A percentile compares a stretch with the other conserved stretches of the same genome.
Conservation (phyloP, 2,113 vertebrate genomes). For the Tragelaphus imberbis region DNA sequence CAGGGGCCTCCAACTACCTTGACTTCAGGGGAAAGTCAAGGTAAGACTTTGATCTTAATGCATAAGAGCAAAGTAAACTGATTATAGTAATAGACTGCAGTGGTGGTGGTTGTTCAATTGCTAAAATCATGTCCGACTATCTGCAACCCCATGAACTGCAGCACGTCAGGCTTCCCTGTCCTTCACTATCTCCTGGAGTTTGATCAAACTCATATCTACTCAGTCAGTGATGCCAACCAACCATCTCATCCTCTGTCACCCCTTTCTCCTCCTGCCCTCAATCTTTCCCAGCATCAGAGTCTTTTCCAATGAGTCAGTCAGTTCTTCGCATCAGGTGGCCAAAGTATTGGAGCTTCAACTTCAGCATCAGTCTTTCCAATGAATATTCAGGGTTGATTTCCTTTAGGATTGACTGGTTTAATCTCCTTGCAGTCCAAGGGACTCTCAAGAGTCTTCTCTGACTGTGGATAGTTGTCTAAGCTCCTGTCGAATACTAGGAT, state of each 20-base stretch:
- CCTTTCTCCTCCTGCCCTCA: neutral
- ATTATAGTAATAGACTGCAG: neutral
- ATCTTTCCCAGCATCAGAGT: neutral
- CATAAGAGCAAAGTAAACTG: neutral
- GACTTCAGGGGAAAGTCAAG: neutral
- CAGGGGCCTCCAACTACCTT: neutral
- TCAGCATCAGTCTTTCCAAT: neutral
- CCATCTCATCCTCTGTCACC: neutral
- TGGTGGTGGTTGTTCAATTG: neutral
- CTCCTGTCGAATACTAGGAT: neutral
- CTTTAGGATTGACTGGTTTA: neutral
- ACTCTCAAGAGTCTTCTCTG: neutral
- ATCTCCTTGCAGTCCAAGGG: neutral
- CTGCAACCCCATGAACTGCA: neutral
- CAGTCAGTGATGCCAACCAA: neutral
- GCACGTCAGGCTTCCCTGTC: neutral
- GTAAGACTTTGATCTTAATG: neutral
- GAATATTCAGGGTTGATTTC: neutral
- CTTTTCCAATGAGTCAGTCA: neutral
- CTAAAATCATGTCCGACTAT: neutral
- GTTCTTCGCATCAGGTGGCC: neutral
- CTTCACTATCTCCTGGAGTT: neutral
- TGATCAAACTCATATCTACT: neutral
- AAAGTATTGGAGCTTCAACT: neutral
- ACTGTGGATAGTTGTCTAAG: neutral